Evolutionary conservation across 2,888 invertebrate species (phyloP).

Genomic region (Chaetogeoica ovagalla): DNA sequence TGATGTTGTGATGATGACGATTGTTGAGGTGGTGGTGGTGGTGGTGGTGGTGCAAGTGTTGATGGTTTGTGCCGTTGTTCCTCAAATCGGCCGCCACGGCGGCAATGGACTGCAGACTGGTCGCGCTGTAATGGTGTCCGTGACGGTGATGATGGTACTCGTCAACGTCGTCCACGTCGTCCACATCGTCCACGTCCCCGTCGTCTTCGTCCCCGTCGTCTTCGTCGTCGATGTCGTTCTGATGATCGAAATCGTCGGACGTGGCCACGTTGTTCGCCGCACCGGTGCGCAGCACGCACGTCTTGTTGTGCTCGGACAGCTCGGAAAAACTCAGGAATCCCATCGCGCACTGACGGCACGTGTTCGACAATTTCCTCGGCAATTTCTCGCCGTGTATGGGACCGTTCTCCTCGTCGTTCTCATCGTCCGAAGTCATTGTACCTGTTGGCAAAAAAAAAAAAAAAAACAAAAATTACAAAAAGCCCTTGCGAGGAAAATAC

Average conservation of each 20-base stretch:
- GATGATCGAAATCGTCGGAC: slow-evolving; percentile 58
- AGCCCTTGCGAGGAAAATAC: not conserved
- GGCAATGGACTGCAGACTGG: slow-evolving; percentile 61
- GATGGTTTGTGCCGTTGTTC: slow-evolving; percentile 57
- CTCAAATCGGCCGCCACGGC: slow-evolving; percentile 56
- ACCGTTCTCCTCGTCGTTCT: slow-evolving; percentile 58
- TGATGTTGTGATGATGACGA: slow-evolving; percentile 44
- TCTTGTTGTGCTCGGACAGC: slow-evolving; percentile 55
- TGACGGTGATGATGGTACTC: slow-evolving; percentile 8
- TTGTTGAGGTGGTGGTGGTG: slow-evolving; percentile 56
- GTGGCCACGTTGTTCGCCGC: slow-evolving; percentile 56
- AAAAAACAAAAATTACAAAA: not conserved
- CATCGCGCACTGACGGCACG: slow-evolving; percentile 51
- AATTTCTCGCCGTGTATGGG: slow-evolving; percentile 55
- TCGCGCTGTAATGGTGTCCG: slow-evolving; percentile 58
- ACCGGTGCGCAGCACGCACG: slow-evolving; percentile 52
- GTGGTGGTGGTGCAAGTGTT: slow-evolving; percentile 58
- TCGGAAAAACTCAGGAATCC: slow-evolving; percentile 53
- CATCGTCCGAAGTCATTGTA: slow-evolving; percentile 70
- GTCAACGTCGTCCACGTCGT: slow-evolving; percentile 7
- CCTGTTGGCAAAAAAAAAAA: slow-evolving; percentile 64
- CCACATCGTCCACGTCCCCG: slow-evolving; percentile 50
- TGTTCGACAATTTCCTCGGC: slow-evolving; percentile 55
- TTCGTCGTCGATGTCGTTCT: slow-evolving; percentile 65
- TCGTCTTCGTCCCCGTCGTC: slow-evolving; percentile 51